phyloP scores from a whole-genome alignment of 2,888 invertebrate species.

The Petrolisthes cinctipes region DNA sequence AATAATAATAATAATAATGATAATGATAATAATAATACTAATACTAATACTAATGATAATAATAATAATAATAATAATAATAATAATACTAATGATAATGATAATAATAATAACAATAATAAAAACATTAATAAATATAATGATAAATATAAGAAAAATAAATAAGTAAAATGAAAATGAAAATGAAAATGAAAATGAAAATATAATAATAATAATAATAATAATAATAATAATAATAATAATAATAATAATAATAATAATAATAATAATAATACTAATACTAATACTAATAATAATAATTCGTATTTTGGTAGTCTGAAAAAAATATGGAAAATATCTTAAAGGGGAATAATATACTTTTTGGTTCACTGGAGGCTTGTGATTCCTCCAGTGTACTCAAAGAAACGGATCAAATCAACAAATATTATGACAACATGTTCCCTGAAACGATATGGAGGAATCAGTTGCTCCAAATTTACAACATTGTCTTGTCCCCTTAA shows the following conservation, averaged over 20 bases:
- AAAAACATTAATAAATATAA: too few species aligned
- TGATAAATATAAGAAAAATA: too few species aligned
- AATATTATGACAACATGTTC: not conserved
- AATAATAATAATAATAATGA: not conserved
- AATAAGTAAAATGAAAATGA: too few species aligned
- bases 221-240: constrained; percentile 1
- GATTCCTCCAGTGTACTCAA: not conserved
- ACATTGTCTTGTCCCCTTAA: too few species aligned
- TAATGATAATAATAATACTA: too few species aligned
- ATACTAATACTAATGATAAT: not conserved
- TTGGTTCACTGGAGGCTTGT: not conserved
- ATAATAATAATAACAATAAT: not conserved
- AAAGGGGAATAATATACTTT: not conserved
- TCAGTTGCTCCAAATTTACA: too few species aligned
- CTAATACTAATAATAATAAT: too few species aligned
- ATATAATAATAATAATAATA: too few species aligned
- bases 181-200: not conserved
- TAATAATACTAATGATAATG: not conserved
- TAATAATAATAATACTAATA: too few species aligned
- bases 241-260: constrained; percentile 1
- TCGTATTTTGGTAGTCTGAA: not conserved
- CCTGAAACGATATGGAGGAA: too few species aligned
- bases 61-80: not conserved
- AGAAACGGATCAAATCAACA: not conserved
- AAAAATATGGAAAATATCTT: not conserved